Evolutionary conservation across 2,113 vertebrate genomes (phyloP).

Genomic region (Prionailurus bengalensis): DNA sequence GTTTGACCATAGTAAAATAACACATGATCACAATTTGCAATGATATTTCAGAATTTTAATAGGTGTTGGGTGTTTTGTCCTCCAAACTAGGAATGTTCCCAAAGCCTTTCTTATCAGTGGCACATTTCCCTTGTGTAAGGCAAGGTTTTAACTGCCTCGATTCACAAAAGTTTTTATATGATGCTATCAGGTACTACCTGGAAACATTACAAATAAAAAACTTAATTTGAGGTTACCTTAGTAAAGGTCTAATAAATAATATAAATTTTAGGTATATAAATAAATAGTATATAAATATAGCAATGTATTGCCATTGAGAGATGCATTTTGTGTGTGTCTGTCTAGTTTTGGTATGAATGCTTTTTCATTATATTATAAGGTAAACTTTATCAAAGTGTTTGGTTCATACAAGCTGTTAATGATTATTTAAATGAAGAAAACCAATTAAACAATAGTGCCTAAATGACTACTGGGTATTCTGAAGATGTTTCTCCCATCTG

Average conservation of each 20-base stretch:
- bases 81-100: slow-evolving; percentile 40
- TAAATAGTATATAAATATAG: background rate
- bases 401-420: background rate
- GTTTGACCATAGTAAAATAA: slow-evolving; percentile 7
- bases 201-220: slow-evolving; percentile 18
- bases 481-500: background rate
- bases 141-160: background rate
- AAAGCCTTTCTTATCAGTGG: slow-evolving; percentile 30
- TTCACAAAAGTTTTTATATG: background rate
- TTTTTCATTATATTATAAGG: background rate
- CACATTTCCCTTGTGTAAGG: background rate
- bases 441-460: background rate
- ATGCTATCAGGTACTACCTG: background rate
- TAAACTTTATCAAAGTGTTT: background rate
- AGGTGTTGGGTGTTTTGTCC: background rate
- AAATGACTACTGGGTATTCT: background rate
- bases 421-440: background rate
- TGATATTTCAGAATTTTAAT: slow-evolving; percentile 48
- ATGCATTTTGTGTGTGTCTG: background rate
- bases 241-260: background rate
- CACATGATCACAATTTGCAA: slow-evolving; percentile 57
- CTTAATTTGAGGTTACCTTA: background rate
- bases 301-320: background rate
- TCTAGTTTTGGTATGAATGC: background rate
- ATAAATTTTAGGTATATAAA: no score